Percentiles rank a stretch among this genome's conserved stretches.
Conservation (phyloP, 2,113 vertebrate species). For the Dasypus novemcinctus region DNA sequence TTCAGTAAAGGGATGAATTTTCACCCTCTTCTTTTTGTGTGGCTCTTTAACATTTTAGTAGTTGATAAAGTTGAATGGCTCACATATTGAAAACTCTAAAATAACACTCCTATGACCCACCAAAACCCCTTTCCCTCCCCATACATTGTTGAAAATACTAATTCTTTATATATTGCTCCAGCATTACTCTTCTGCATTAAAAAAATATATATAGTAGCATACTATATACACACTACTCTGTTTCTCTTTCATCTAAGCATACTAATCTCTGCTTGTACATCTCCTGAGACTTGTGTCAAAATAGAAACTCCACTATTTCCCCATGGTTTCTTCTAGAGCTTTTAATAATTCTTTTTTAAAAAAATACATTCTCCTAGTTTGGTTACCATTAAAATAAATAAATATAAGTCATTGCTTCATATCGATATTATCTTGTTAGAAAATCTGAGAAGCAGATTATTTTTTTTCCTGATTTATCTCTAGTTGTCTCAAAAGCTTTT, state of each 20-base stretch:
- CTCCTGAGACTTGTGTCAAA: constrained; percentile 9
- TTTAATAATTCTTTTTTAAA: not conserved
- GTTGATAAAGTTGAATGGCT: not conserved
- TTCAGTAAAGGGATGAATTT: not conserved
- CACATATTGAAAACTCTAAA: not conserved
- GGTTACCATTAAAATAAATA: not conserved
- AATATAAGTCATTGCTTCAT: not conserved
- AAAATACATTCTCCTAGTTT: too few relatives aligned
- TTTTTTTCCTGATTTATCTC: not conserved
- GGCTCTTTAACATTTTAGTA: not conserved
- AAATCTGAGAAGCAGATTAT: not conserved
- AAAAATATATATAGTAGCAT: not conserved
- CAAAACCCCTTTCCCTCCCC: not conserved
- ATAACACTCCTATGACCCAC: not conserved
- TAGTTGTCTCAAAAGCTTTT: not conserved
- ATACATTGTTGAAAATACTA: not conserved
- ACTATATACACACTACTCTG: not conserved
- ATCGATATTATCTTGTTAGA: not conserved
- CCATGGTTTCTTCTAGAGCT: not conserved
- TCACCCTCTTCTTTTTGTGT: not conserved
- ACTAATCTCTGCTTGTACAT: constrained; percentile 12
- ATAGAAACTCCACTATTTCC: not conserved
- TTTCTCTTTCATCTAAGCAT: constrained; percentile 58
- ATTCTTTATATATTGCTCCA: not conserved
- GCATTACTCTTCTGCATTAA: not conserved